Percentiles rank a stretch among this genome's conserved stretches.
phyloP scores from a whole-genome alignment of 2,113 vertebrate genomes.

The Glaucomys volans region DNA sequence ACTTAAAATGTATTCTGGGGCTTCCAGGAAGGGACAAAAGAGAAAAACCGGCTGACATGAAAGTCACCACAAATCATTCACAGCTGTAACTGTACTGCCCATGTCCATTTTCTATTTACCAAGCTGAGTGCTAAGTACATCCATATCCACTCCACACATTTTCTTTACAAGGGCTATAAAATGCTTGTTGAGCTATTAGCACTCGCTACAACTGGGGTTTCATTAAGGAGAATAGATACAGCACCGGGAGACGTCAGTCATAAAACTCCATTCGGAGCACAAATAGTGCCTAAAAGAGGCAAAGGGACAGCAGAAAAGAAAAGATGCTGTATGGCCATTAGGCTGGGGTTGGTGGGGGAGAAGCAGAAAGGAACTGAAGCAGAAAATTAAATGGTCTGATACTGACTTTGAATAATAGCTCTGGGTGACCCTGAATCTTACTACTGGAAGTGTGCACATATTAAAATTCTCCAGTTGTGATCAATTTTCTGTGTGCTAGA shows the following conservation, averaged over 20 bases:
- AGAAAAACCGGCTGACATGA: constrained; percentile 42
- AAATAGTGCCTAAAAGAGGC: constrained; percentile 73
- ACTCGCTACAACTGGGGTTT: constrained; percentile 65
- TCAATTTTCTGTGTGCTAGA: constrained; percentile 78
- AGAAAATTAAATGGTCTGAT: constrained; percentile 90
- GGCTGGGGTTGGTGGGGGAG: constrained; percentile 76
- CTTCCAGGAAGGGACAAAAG: constrained; percentile 61
- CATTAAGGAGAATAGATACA: constrained; percentile 74
- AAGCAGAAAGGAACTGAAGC: constrained; percentile 86
- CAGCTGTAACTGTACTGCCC: not conserved
- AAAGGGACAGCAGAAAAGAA: constrained; percentile 75
- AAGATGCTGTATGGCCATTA: constrained; percentile 77
- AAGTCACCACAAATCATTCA: constrained; percentile 65
- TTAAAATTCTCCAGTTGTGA: constrained; percentile 82
- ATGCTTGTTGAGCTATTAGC: constrained; percentile 80
- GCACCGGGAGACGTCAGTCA: constrained; percentile 47
- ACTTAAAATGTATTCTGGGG: constrained; percentile 62
- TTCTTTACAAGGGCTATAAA: constrained; percentile 74
- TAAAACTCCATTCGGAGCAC: constrained; percentile 74
- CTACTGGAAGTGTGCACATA: constrained; percentile 80
- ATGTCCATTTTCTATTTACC: constrained; percentile 65
- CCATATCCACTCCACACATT: constrained; percentile 28
- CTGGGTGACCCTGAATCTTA: constrained; percentile 84
- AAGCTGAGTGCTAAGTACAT: constrained; percentile 61
- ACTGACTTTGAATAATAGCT: constrained; percentile 88